Evolutionary conservation across 2,113 vertebrate genomes (phyloP), one percentile per base, ranked within the genome.

Genomic region (Takifugu bimaculatus): DNA sequence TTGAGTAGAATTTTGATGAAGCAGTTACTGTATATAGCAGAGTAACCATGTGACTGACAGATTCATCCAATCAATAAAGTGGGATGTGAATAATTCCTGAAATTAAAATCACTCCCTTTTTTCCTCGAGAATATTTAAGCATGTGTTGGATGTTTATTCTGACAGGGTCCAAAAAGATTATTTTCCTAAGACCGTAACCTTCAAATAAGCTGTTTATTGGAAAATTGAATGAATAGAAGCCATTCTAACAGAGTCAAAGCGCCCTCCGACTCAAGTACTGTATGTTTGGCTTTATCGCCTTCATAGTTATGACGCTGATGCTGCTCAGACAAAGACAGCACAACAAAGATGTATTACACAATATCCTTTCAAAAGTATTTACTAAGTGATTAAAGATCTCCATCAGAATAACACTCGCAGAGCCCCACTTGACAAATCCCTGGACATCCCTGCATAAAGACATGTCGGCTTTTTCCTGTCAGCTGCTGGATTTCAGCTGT

Each of bases 401-500:
- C 15, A 51, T 64, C 57, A 57, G 57, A 63, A 55, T 39, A 60
- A 58, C 54, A 60, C 58, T 20, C 25, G 53, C 50, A 50, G 42
- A 66, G 52, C 76, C 54, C 48, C 48, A 42, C 20, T 26, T 55
- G 72, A 55, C 64, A 51, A 62, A 56, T 75, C 73, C 70, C 73
- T 0, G 25, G 73, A 68, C 66, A 60, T 55, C 67, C 48, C 42
- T 43, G 49, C 65, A 71, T 50, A 80, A 65, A 79, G 59, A 26
- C 70, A 35, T 54, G 64, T 13, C 56, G 47, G 73, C 67, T 10
- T 65, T 60, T 60, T 61, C 58, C 66, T 65, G 52, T 64, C 70
- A 81, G 68, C 63, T 20, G 43, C 57, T 58, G 76, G 69, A 84
- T 85, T 87, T 80, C 62, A 70, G 81, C 88, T 87, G 85, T 56